Conservation (phyloP, 1,140 invertebrate species). For the Agrypnia vestita region DNA sequence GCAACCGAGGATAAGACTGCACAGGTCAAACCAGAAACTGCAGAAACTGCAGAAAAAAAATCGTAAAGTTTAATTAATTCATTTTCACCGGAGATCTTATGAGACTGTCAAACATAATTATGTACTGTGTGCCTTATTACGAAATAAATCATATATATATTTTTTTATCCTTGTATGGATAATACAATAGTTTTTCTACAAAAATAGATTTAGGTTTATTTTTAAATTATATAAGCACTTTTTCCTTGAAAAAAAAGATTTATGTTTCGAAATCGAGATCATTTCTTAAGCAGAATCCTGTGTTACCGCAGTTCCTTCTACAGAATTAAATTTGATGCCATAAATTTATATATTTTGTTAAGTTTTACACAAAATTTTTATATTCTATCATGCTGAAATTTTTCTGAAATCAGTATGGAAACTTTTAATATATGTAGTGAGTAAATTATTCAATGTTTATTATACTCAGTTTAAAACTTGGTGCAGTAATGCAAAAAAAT, state of each 20-base stretch:
- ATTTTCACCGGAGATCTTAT: background rate
- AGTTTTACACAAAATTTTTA: too few relatives aligned
- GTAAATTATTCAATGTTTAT: too few relatives aligned
- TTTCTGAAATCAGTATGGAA: too few relatives aligned
- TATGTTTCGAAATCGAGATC: too few relatives aligned
- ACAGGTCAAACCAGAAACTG: constrained; percentile 21
- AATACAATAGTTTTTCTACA: background rate
- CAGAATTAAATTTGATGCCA: too few relatives aligned
- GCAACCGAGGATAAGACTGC: constrained; percentile 2
- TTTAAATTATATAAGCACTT: background rate
- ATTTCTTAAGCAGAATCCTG: too few relatives aligned
- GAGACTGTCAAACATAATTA: constrained; percentile 17
- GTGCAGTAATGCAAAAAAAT: too few relatives aligned
- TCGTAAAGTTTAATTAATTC: constrained; percentile 2
- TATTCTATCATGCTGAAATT: too few relatives aligned
- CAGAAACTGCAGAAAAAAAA: constrained; percentile 3
- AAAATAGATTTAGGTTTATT: background rate
- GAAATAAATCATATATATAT: background rate
- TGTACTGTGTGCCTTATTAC: constrained; percentile 31
- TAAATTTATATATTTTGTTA: too few relatives aligned
- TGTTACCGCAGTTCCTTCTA: too few relatives aligned
- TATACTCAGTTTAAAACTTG: too few relatives aligned
- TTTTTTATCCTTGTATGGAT: background rate
- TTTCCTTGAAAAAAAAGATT: background rate
- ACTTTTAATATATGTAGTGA: too few relatives aligned